Conservation (phyloP, 2,797 vertebrate genomes). For the Pipistrellus pipistrellus region DNA sequence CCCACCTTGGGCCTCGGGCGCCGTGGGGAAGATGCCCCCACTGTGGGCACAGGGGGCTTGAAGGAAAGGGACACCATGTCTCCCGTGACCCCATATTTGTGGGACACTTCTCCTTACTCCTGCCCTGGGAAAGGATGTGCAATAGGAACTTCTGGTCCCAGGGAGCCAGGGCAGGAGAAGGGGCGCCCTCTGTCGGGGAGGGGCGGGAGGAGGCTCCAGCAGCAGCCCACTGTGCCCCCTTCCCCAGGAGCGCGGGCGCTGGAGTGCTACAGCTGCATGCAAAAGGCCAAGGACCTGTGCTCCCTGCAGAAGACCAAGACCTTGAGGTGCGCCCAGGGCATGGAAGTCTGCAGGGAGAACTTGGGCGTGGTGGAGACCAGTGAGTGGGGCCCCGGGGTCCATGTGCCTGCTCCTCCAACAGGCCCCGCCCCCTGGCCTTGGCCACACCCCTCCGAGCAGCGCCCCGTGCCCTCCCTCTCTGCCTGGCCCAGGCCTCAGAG, state of each 20-base stretch:
- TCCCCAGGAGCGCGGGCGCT: conserved; percentile 77
- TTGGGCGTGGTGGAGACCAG: conserved; percentile 85
- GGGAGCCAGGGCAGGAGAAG: neutral
- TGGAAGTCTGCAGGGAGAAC: conserved; percentile 80
- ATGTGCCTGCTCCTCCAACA: neutral
- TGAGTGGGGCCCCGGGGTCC: conserved; percentile 69
- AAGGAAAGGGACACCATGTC: neutral
- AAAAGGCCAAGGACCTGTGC: conserved; percentile 80
- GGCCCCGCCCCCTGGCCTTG: neutral
- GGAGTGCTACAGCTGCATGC: conserved; percentile 85
- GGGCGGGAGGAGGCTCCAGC: neutral
- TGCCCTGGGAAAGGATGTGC: neutral
- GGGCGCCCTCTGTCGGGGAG: neutral
- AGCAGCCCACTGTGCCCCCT: no score
- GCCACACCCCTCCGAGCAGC: neutral
- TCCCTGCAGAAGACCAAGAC: conserved; percentile 74
- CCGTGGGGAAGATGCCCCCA: no score
- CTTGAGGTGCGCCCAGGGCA: conserved; percentile 69
- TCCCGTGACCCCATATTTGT: neutral
- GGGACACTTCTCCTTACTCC: neutral
- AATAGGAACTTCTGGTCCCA: neutral
- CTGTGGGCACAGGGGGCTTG: no score
- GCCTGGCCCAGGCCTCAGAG: neutral
- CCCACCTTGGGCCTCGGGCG: neutral
- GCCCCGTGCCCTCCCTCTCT: neutral